phyloP scores from a whole-genome alignment of 2,888 invertebrate species.

The Epiperipatus broadwayi region DNA sequence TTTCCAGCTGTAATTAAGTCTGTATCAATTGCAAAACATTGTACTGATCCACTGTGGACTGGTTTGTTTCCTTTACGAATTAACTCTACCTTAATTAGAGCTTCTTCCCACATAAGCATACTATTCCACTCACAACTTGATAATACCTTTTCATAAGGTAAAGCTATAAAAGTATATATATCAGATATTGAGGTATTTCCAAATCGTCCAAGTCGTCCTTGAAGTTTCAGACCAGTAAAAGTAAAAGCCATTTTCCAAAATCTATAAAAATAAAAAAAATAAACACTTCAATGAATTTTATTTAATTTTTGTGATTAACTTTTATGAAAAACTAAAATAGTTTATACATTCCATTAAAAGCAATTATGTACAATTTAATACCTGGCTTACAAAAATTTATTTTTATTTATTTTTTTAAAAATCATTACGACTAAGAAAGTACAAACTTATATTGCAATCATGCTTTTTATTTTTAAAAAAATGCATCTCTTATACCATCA shows the following conservation, averaged over 20 bases:
- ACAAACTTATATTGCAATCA: too few species aligned
- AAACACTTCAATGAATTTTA: too few species aligned
- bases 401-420: too few species aligned
- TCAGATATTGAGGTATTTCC: conserved; percentile 82
- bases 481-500: too few species aligned
- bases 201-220: conserved; percentile 70
- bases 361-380: too few species aligned
- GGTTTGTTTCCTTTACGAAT: conserved; percentile 43
- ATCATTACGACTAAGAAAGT: too few species aligned
- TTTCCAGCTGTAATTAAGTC: conserved; percentile 38
- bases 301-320: conserved; percentile 48
- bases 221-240: conserved; percentile 71
- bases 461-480: too few species aligned
- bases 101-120: conserved; percentile 73
- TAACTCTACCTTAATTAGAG: conserved; percentile 64
- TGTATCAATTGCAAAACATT: conserved; percentile 37
- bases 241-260: conserved; percentile 85
- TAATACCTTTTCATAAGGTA: conserved; percentile 72
- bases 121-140: conserved; percentile 82
- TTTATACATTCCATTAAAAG: conserved; percentile 12
- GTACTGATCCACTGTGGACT: conserved; percentile 56
- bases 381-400: too few species aligned
- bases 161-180: conserved; percentile 57
- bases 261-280: too few species aligned
- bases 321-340: conserved; percentile 30